Conservation (phyloP, 2,797 vertebrate genomes). For the Hippocampus kuda region DNA sequence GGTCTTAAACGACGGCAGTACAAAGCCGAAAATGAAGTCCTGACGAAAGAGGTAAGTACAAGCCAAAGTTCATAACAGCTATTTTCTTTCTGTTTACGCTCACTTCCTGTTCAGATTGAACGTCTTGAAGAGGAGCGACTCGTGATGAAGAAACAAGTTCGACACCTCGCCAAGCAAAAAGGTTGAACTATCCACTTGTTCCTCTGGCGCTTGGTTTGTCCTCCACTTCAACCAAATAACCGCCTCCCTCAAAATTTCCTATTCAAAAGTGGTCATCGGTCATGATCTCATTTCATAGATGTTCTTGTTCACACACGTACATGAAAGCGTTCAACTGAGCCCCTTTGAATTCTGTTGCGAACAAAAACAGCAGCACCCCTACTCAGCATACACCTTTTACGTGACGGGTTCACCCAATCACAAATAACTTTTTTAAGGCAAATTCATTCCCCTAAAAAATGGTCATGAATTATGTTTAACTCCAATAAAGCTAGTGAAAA, state of each 20-base stretch:
- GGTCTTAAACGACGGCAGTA: slow-evolving; percentile 80
- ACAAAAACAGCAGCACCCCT: too few relatives aligned
- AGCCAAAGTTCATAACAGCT: neutral
- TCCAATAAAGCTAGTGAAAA: too few relatives aligned
- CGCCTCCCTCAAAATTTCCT: neutral
- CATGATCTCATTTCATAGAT: neutral
- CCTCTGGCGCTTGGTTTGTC: neutral
- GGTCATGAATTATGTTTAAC: too few relatives aligned
- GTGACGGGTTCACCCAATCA: too few relatives aligned
- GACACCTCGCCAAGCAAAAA: slow-evolving; percentile 81
- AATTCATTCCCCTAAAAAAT: too few relatives aligned
- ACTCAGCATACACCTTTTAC: too few relatives aligned
- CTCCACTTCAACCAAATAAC: neutral
- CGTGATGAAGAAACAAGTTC: slow-evolving; percentile 82
- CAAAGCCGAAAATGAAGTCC: slow-evolving; percentile 88
- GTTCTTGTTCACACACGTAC: too few relatives aligned
- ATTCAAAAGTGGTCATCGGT: neutral
- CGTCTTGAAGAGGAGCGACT: slow-evolving; percentile 87
- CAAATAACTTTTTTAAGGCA: too few relatives aligned
- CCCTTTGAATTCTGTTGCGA: too few relatives aligned
- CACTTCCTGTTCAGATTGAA: slow-evolving; percentile 72
- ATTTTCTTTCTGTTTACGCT: neutral
- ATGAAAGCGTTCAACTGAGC: too few relatives aligned
- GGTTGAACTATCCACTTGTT: slow-evolving; percentile 44
- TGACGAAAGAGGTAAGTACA: slow-evolving; percentile 80